Base-by-base conservation (phyloP, 2,888 invertebrate genomes). In the Melanchra persicariae region DNA sequence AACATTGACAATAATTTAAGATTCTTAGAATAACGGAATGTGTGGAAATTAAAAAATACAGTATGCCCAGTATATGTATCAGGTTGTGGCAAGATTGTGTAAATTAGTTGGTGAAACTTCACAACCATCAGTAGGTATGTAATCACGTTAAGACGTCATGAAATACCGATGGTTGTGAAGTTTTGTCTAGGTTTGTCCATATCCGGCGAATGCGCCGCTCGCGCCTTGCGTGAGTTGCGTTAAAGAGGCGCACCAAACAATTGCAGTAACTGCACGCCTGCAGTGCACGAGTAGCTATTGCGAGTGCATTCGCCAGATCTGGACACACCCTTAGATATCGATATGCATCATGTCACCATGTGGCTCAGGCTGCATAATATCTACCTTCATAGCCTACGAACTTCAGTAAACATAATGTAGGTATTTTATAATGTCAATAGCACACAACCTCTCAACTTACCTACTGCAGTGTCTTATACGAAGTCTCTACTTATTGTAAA, bases 1-100 rank as follows among this genome's bases (percentile, higher is more conserved):
- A 43, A 0, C n/a, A 49, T 19, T 63, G 47, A 34, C 61, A 55
- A 37, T 60, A 55, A 22, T 40, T 34, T 57, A 47, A 8, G 17
- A 60, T 43, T 22, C 64, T 72, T 79, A 74, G 68, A 71, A 60
- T 24, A 52, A 80, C 37, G 83, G 83, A 83, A 83, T 83, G 83
- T 84, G 37, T 40, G 40, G 60, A 24, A 45, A 40, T 49, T 30
- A 45, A 34, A 68, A 61, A 59, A 70, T 55, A 62, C n/a, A 51
- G 43, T 26, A 2, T 61, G 51, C 22, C 22, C 52, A 54, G 17
- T 55, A 47, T 40, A 47, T 19, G n/a, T n/a, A 22, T 19, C 15
- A 37, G 8, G 15, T 37, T 7, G 34, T 22, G n/a, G 1, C n/a
- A 34, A 34, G 12, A n/a, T 22, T 34, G 7, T 4, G 7, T 34